A percentile compares a stretch with the other conserved stretches of the same genome.
phyloP scores from a whole-genome alignment of 2,797 vertebrate species.

The Muraenolepis orangiensis region DNA sequence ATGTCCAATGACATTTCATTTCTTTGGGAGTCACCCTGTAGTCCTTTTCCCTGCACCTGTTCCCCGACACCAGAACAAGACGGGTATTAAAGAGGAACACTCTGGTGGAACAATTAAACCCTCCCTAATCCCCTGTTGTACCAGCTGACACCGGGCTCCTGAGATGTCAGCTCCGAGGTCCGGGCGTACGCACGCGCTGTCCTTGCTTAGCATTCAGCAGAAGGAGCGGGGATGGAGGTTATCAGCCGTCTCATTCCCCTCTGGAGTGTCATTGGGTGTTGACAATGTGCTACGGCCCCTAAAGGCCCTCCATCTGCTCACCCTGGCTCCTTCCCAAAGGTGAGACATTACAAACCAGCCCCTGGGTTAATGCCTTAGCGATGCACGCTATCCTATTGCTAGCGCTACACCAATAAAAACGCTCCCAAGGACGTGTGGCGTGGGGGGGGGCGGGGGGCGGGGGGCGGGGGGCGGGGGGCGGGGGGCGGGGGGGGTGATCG shows the following conservation, averaged over 20 bases:
- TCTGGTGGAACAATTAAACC: slow-evolving; percentile 21
- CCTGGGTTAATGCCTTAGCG: slow-evolving; percentile 67
- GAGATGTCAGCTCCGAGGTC: slow-evolving; percentile 52
- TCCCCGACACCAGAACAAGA: neutral
- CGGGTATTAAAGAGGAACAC: neutral
- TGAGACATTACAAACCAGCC: slow-evolving; percentile 71
- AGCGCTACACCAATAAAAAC: slow-evolving; percentile 12
- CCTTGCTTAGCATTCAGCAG: slow-evolving; percentile 80
- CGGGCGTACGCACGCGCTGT: slow-evolving; percentile 63
- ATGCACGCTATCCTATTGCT: slow-evolving; percentile 27
- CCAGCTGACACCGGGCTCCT: slow-evolving; percentile 47
- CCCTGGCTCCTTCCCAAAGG: slow-evolving; percentile 73
- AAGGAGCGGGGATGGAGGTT: slow-evolving; percentile 78
- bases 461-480: neutral
- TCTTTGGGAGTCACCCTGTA: neutral
- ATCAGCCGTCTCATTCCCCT: slow-evolving; percentile 76
- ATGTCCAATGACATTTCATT: no score
- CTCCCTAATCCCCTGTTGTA: slow-evolving; percentile 27
- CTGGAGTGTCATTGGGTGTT: slow-evolving; percentile 77
- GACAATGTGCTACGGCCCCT: slow-evolving; percentile 78
- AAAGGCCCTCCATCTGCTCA: slow-evolving; percentile 80
- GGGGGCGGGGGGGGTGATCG: neutral
- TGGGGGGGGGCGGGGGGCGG: neutral
- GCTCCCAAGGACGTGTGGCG: slow-evolving; percentile 15
- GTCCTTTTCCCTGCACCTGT: neutral